Evolutionary conservation across 2,888 invertebrate genomes (phyloP).

Genomic region (Eupithecia centaureata): DNA sequence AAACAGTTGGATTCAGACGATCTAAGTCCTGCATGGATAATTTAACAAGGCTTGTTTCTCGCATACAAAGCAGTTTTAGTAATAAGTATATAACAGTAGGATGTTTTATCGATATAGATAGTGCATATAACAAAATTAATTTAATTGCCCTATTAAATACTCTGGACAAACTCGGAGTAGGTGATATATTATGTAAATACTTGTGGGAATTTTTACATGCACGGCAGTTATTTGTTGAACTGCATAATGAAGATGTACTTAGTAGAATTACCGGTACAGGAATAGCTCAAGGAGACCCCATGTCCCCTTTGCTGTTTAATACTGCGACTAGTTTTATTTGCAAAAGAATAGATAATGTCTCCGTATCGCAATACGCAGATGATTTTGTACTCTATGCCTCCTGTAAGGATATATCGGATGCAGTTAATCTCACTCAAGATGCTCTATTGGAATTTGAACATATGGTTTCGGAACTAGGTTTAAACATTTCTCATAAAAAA

Average conservation of each 20-base stretch:
- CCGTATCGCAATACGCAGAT: neutral
- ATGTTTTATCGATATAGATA: too few relatives aligned
- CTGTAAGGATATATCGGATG: neutral
- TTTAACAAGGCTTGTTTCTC: too few relatives aligned
- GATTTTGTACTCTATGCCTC: neutral
- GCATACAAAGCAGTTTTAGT: too few relatives aligned
- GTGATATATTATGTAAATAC: neutral
- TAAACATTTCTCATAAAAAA: neutral
- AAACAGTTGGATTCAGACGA: too few relatives aligned
- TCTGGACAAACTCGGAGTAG: neutral
- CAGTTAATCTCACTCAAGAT: too few relatives aligned
- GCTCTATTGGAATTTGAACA: too few relatives aligned
- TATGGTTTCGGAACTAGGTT: neutral
- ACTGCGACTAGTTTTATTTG: too few relatives aligned
- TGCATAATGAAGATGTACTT: neutral
- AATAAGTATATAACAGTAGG: too few relatives aligned
- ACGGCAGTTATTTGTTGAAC: neutral
- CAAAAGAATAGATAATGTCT: too few relatives aligned
- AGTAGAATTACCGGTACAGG: neutral
- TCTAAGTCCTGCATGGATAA: too few relatives aligned
- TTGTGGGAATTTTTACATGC: neutral
- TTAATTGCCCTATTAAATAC: neutral
- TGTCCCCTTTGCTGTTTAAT: neutral
- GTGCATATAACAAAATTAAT: too few relatives aligned
- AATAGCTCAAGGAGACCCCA: neutral